Percentiles rank a stretch among this genome's conserved stretches.
Conservation (phyloP, 2,888 invertebrate genomes). For the Cancer borealis region DNA sequence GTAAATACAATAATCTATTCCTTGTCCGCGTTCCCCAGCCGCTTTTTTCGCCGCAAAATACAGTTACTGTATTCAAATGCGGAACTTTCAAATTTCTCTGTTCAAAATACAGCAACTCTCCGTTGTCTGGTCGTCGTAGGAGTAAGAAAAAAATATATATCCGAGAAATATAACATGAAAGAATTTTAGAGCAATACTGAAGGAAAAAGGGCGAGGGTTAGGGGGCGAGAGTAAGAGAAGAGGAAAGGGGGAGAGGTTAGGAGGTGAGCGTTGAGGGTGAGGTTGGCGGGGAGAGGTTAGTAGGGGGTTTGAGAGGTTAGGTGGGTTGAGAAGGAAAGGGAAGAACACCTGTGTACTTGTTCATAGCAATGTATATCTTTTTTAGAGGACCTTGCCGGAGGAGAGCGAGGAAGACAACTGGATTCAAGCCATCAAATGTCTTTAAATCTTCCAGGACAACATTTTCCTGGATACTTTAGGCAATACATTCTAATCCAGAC, state of each 20-base stretch:
- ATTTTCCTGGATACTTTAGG: background rate
- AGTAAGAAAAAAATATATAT: slow-evolving; percentile 51
- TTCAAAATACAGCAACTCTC: slow-evolving; percentile 57
- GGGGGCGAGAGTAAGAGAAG: background rate
- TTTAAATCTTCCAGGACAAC: background rate
- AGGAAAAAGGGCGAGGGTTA: slow-evolving; percentile 11
- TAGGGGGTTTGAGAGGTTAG: background rate
- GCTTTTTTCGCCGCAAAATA: slow-evolving; percentile 63
- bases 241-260: background rate
- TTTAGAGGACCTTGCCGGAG: background rate
- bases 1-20: slow-evolving; percentile 68
- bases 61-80: slow-evolving; percentile 67
- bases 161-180: slow-evolving; percentile 48
- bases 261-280: background rate
- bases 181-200: slow-evolving; percentile 55
- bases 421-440: background rate
- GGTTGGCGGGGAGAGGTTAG: background rate
- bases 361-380: background rate
- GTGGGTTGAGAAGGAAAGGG: background rate
- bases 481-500: background rate
- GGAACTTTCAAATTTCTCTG: slow-evolving; percentile 64
- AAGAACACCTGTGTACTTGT: slow-evolving; percentile 1
- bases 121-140: slow-evolving; percentile 40
- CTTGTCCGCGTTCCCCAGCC: slow-evolving; percentile 21
- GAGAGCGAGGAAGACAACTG: background rate